Base-by-base conservation (phyloP, 1,140 invertebrate genomes). In the Scaptodrosophila lebanonensis region DNA sequence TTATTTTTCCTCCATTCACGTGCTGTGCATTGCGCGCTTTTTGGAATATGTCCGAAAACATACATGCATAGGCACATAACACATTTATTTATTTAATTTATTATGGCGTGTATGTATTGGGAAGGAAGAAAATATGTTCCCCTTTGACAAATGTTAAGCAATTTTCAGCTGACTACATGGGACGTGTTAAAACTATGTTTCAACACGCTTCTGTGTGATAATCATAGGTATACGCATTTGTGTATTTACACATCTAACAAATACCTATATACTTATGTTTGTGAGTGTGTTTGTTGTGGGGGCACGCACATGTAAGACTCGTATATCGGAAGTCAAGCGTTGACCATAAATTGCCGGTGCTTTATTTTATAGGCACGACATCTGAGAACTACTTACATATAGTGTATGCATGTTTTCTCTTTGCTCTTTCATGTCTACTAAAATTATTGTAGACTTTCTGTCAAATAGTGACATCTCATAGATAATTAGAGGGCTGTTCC, bases 171-270 rank as follows among this genome's bases (percentile, higher is more conserved):
- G 48, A 51, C 42, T 36, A 43, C 47, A 32, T 36, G 42, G 66
- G 67, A 66, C 57, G 59, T 45, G 65, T 44, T 66, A 69, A 75
- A 75, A 61, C 58, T 66, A 69, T 75, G 61, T 69, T 76, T 52
- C 56, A 56, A 66, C 57, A 75, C 61, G 27, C n/a, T n/a, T n/a
- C n/a, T n/a, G n/a, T n/a, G n/a, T n/a, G n/a, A n/a, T n/a, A n/a
- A n/a, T n/a, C n/a, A n/a, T n/a, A n/a, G n/a, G n/a, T n/a, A 30
- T 36, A 63, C 51, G 49, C n/a, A 32, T 30, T 13, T 22, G 16
- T 51, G 20, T 50, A 59, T 40, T 27, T 16, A 54, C 20, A 9
- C 3, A 33, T 11, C 2, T 20, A n/a, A n/a, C n/a, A n/a, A n/a
- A n/a, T 47, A 29, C 11, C 13, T 45, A 9, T 35, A 9, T 29